Base-by-base conservation (phyloP, 1,140 invertebrate species). In the Doryteuthis pealeii region DNA sequence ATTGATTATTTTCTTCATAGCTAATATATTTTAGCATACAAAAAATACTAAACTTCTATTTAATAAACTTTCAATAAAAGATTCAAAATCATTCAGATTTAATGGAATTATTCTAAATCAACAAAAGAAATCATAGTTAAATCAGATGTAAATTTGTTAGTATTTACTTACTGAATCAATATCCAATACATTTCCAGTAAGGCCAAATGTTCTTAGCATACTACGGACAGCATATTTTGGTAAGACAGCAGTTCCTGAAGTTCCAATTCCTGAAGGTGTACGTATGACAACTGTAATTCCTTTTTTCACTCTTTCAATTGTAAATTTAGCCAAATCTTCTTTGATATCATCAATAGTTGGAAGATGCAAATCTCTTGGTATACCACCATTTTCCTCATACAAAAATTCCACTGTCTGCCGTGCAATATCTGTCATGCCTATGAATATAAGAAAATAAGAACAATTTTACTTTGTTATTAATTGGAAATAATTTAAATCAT, bases 351-450 rank as follows among this genome's bases (percentile, higher is more conserved):
- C 87, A 70, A 89, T 84, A 26, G 87, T 89, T 8, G 88, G 88
- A 43, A 89, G 83, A 73, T 88, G 86, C 62, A 89, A 82, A 74
- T 89, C 88, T 22, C 86, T 78, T 12, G 88, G 88, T 33, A 89
- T 85, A 1, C 87, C 87, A 18, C 88, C 88, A 79, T 88, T 88
- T 73, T 89, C 88, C 78, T 89, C 88, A 81, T 89, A 89, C 3
- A 89, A 79, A 77, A 88, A 89, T 72, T 89, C 88, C 1, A 89
- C 88, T 22, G 88, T 89, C 81, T 89, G 88, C 73, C 87, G 75
- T 0, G 88, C 88, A 74, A 89, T 89, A 73, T 89, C 88, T 22
- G 85, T 85, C 87, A 89, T 88, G 33, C 88, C 88, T 84, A 70
- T 0, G 18, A 69, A 30, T 69, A 69, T 69, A 10, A 69, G 31